Percentiles rank a stretch among this genome's conserved stretches.
phyloP scores from a whole-genome alignment of 2,888 invertebrate genomes.

The Dynastes maya region DNA sequence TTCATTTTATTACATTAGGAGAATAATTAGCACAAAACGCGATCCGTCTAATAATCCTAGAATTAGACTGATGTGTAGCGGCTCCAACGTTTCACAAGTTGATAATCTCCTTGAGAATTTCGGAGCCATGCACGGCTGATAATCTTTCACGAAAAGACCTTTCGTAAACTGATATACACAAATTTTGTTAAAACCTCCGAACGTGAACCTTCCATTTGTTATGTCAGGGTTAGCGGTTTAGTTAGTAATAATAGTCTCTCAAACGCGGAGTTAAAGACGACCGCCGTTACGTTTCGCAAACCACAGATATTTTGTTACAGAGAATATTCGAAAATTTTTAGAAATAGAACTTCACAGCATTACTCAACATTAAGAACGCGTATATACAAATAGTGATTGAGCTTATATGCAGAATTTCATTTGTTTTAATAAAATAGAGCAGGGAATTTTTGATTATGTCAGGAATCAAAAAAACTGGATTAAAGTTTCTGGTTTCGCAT shows the following conservation, averaged over 20 bases:
- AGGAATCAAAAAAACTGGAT: too few relatives aligned
- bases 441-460: too few relatives aligned
- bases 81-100: neutral
- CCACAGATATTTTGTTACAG: neutral
- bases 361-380: too few relatives aligned
- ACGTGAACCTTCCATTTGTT: neutral
- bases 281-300: neutral
- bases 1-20: too few relatives aligned
- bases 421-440: too few relatives aligned
- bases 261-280: neutral
- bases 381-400: too few relatives aligned
- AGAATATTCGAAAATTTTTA: too few relatives aligned
- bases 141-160: neutral
- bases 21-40: neutral
- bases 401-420: too few relatives aligned
- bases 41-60: neutral
- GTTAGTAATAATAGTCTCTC: neutral
- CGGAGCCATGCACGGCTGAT: neutral
- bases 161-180: neutral
- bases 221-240: conserved; percentile 4
- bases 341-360: too few relatives aligned
- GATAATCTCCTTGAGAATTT: neutral
- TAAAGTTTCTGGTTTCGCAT: too few relatives aligned
- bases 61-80: neutral
- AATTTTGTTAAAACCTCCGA: neutral